phyloP scores from a whole-genome alignment of 2,888 invertebrate species.

The Macaria notata region DNA sequence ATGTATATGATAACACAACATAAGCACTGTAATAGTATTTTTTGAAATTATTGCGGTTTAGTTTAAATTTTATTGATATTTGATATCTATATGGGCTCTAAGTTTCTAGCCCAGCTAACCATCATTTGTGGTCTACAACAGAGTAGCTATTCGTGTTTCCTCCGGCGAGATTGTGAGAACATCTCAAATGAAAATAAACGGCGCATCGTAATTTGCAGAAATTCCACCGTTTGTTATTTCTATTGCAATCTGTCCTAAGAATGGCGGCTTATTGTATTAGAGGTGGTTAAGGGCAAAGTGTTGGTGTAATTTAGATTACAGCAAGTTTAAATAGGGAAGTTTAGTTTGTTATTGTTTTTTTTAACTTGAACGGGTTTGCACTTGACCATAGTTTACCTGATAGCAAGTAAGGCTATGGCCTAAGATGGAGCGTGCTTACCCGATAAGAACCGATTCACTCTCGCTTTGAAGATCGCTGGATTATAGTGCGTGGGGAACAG shows the following conservation, averaged over 20 bases:
- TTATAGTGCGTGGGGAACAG: too few relatives aligned
- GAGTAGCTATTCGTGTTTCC: conserved; percentile 41
- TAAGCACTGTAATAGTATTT: too few relatives aligned
- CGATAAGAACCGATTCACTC: too few relatives aligned
- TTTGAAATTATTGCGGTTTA: too few relatives aligned
- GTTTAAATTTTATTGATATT: too few relatives aligned
- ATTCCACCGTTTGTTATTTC: conserved; percentile 36
- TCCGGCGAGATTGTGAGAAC: conserved; percentile 28
- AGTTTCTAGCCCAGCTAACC: conserved; percentile 25
- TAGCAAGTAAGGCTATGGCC: too few relatives aligned
- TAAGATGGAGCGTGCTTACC: too few relatives aligned
- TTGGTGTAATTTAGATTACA: conserved; percentile 20
- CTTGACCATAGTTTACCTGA: too few relatives aligned
- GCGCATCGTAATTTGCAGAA: conserved; percentile 35
- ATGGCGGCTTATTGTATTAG: conserved; percentile 43
- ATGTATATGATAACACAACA: too few relatives aligned
- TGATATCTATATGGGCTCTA: too few relatives aligned
- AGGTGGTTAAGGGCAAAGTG: conserved; percentile 30
- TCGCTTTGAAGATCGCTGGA: too few relatives aligned
- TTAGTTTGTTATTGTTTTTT: conserved; percentile 15
- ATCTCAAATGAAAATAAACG: conserved; percentile 46
- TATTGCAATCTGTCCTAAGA: conserved; percentile 30
- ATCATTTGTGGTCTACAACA: conserved; percentile 41
- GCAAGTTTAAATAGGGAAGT: conserved; percentile 8
- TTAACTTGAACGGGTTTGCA: too few relatives aligned